These are phyloP conservation scores for Gorsachius magnificus DNA, from an alignment of 2,797 vertebrate species.

Conservation along the genomic window DNA sequence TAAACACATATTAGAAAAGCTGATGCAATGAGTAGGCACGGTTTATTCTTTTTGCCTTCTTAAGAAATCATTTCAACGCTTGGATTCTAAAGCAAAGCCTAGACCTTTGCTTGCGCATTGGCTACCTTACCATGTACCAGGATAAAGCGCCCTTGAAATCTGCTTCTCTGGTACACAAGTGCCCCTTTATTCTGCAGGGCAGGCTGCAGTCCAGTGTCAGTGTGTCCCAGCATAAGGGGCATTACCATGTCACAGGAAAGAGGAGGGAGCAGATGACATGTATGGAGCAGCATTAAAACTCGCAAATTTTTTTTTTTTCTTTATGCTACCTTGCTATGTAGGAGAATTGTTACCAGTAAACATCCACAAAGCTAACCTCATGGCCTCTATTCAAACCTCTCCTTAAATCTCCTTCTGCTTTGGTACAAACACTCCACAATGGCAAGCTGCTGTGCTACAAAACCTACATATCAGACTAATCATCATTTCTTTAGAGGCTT, in stretches of 20 bases:
- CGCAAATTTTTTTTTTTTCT: background rate
- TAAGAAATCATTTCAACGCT: background rate
- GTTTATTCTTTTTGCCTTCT: background rate
- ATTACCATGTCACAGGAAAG: background rate
- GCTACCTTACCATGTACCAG: background rate
- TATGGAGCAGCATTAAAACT: background rate
- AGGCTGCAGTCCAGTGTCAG: fast-evolving
- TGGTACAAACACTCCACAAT: slow-evolving; percentile 21
- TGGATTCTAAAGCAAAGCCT: background rate
- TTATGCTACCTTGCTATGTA: background rate
- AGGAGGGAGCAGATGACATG: background rate
- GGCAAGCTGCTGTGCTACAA: background rate
- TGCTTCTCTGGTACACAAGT: background rate
- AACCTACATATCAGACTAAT: background rate
- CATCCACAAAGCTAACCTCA: background rate
- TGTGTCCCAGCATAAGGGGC: background rate
- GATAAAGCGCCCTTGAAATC: background rate
- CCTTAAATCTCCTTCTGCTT: slow-evolving; percentile 7
- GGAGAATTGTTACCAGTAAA: background rate
- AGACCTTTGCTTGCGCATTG: background rate
- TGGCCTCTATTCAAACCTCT: background rate
- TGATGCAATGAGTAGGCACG: background rate
- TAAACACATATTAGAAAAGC: background rate
- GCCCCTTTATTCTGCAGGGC: background rate
- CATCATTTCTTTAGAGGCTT: background rate